phyloP scores from a whole-genome alignment of 92 coral and sea anemone species.

The Scolanthus callimorphus region DNA sequence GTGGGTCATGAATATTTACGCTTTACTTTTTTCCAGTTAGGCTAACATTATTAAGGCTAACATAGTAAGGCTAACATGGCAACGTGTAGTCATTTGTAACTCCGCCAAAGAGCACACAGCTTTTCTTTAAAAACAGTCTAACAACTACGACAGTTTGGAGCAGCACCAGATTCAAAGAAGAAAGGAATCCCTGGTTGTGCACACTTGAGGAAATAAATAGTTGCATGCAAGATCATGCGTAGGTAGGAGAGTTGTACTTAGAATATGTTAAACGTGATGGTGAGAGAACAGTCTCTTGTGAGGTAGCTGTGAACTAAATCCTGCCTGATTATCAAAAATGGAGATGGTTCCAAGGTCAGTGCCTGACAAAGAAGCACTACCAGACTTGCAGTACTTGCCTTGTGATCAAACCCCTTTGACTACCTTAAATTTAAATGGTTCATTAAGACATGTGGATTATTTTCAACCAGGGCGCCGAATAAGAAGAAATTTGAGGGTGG shows the following conservation, averaged over 20 bases:
- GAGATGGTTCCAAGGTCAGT: too few species aligned
- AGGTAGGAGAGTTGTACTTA: constrained; percentile 18
- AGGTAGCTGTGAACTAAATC: too few species aligned
- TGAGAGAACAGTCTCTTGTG: too few species aligned
- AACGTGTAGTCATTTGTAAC: not conserved
- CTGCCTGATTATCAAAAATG: too few species aligned
- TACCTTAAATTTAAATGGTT: not conserved
- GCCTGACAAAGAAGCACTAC: too few species aligned
- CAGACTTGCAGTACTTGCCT: constrained; percentile 10
- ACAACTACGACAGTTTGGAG: constrained; percentile 10
- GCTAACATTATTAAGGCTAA: too few species aligned
- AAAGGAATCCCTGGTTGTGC: constrained; percentile 8
- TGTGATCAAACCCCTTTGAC: constrained; percentile 10
- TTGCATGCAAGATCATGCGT: constrained; percentile 8
- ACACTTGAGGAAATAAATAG: constrained; percentile 11
- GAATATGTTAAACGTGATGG: constrained; percentile 15
- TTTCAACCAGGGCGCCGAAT: constrained; percentile 15
- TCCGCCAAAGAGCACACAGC: not conserved
- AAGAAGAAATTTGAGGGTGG: constrained; percentile 7
- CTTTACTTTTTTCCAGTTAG: too few species aligned
- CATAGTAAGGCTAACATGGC: too few species aligned
- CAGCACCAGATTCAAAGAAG: constrained; percentile 7
- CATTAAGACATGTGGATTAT: constrained; percentile 7
- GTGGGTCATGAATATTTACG: too few species aligned
- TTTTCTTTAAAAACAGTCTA: constrained; percentile 7